A percentile compares a stretch with the other conserved stretches of the same genome.
These are phyloP conservation scores for Antheraea mylitta DNA, from an alignment of 1,140 invertebrate species.

Conservation along the genomic window DNA sequence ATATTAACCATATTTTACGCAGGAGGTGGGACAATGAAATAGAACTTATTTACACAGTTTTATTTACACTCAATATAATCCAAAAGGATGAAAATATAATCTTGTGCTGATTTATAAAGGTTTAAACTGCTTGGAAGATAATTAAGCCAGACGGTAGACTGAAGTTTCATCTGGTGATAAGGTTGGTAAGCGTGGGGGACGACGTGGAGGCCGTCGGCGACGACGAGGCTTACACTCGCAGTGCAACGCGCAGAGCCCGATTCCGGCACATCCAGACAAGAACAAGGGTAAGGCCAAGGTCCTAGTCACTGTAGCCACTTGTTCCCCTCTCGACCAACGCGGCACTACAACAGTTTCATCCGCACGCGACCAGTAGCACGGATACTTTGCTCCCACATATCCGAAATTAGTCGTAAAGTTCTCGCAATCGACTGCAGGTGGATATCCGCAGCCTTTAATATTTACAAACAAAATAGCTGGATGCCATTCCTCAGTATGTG, in stretches of 20 bases:
- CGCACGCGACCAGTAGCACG: slow-evolving; percentile 90
- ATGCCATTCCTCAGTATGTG: slow-evolving; percentile 58
- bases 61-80: slow-evolving; percentile 35
- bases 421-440: slow-evolving; percentile 89
- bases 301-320: slow-evolving; percentile 88
- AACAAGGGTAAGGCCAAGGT: slow-evolving; percentile 90
- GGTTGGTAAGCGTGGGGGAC: slow-evolving; percentile 60
- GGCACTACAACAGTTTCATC: slow-evolving; percentile 90
- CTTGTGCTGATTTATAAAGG: slow-evolving; percentile 25
- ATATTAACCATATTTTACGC: too few species aligned
- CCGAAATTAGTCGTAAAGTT: slow-evolving; percentile 90
- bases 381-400: slow-evolving; percentile 87
- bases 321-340: slow-evolving; percentile 88
- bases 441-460: slow-evolving; percentile 91
- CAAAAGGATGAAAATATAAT: slow-evolving; percentile 27
- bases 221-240: slow-evolving; percentile 84
- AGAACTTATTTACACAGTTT: slow-evolving; percentile 32
- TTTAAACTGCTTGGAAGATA: neutral
- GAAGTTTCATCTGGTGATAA: slow-evolving; percentile 64
- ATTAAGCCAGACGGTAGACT: slow-evolving; percentile 64
- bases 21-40: neutral
- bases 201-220: slow-evolving; percentile 62
- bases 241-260: slow-evolving; percentile 90
- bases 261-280: slow-evolving; percentile 89
- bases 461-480: slow-evolving; percentile 73